Base-by-base conservation (phyloP, 2,797 vertebrate genomes). In the Coendou prehensilis region DNA sequence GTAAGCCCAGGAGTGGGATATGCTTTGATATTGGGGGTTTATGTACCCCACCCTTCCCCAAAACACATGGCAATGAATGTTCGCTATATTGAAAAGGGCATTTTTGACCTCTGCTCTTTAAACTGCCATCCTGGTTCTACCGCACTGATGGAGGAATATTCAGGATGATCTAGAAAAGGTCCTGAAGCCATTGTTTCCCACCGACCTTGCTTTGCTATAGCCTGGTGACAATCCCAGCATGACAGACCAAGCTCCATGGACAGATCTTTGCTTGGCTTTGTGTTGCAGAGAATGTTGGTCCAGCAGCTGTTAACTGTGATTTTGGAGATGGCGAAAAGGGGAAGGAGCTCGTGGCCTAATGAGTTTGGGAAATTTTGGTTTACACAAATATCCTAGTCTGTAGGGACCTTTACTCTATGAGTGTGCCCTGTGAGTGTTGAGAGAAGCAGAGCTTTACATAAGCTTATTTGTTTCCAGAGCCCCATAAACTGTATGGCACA, bases 381-480 rank as follows among this genome's bases (percentile, higher is more conserved):
- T 95, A 50, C 50, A 23, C 8, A 81, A n/a, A 79, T 30, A 22
- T 75, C 33, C n/a, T 75, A 54, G 61, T 79, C 20, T 76, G 28
- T 6, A 71, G 82, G 37, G 64, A 84, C 5, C 10, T 54, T 71
- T 47, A 9, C 20, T 33, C n/a, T 52, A 3, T 26, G 73, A 26
- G 64, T 18, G 61, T 4, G 22, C 20, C 64, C 90, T 79, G 41
- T 41, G 78, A 78, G 23, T n/a, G 15, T 22, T 22, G 50, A 94
- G 20, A 61, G 28, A 22, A n/a, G 26, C 85, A 14, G 76, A 76
- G 64, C 37, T 79, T 82, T 85, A 37, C 56, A 64, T 83, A 41
- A 95, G 63, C 57, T 11, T 18, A 5, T 18, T 64, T 52, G 52
- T 91, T 37, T 92, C n/a, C 81, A 88, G 64, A 79, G 52, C 26